Evolutionary conservation across 2,888 invertebrate species (phyloP).

Genomic region (Portevinia maculata): DNA sequence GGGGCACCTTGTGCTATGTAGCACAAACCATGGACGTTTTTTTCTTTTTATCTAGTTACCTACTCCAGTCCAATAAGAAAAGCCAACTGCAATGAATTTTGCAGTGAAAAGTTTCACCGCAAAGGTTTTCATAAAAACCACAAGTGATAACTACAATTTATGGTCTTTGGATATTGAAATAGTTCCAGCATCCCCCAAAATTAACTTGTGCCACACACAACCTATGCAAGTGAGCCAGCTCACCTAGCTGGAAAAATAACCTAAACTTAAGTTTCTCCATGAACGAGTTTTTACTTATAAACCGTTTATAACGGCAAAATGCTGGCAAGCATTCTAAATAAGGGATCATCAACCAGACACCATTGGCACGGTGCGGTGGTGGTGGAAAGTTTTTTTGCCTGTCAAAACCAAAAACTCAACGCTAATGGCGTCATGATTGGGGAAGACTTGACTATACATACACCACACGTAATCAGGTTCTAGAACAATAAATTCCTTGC

Average conservation of each 20-base stretch:
- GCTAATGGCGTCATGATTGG: conserved; percentile 36
- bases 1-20: no score
- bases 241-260: no score
- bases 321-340: conserved; percentile 14
- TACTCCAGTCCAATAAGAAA: no score
- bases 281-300: neutral
- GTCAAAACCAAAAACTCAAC: conserved; percentile 33
- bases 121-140: conserved; percentile 13
- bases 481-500: no score
- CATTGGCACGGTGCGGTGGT: neutral
- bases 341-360: conserved; percentile 42
- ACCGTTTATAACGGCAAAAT: neutral
- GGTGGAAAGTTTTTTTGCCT: neutral
- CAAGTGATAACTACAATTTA: conserved; percentile 59
- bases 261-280: neutral
- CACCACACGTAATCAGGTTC: neutral
- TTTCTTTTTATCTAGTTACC: no score
- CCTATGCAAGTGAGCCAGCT: neutral
- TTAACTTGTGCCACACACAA: conserved; percentile 2
- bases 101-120: conserved; percentile 13
- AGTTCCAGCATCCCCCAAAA: conserved; percentile 6
- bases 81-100: conserved; percentile 7
- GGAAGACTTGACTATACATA: neutral
- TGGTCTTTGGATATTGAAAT: conserved; percentile 54
- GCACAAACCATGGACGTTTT: no score